Evolutionary conservation across 2,113 vertebrate species (phyloP).

Genomic region (Zosterops borbonicus): DNA sequence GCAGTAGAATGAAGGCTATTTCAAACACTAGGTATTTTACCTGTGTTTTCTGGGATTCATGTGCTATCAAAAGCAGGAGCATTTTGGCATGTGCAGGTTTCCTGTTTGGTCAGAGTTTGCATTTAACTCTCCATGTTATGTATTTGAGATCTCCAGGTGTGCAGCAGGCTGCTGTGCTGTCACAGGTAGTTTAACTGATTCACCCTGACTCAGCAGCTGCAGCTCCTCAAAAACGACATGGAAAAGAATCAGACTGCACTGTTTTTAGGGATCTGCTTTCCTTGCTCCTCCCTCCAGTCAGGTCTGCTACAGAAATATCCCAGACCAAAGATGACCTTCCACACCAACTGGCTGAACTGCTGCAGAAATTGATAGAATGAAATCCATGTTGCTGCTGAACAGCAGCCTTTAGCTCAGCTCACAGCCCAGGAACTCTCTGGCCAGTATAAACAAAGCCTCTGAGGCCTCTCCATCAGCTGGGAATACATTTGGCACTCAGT

Average conservation of each 20-base stretch:
- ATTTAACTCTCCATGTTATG: not conserved
- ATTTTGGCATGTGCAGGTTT: not conserved
- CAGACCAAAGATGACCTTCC: not conserved
- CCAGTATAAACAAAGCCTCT: not conserved
- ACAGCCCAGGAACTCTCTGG: not conserved
- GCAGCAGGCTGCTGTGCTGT: not conserved
- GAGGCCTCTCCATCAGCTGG: not conserved
- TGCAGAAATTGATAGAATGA: not conserved
- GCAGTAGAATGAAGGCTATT: not conserved
- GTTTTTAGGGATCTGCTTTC: not conserved
- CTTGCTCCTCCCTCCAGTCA: not conserved
- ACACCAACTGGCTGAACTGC: not conserved
- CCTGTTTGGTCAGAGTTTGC: not conserved
- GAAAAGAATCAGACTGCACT: not conserved
- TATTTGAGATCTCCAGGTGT: not conserved
- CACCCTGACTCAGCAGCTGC: not conserved
- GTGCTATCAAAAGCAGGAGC: not conserved
- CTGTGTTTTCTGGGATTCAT: not conserved
- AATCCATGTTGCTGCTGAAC: not conserved
- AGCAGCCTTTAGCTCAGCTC: not conserved
- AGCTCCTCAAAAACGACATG: not conserved
- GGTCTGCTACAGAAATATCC: not conserved
- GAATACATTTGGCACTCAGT: not conserved
- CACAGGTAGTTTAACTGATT: not conserved
- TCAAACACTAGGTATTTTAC: not conserved